Evolutionary conservation across 2,797 vertebrate genomes (phyloP).

Genomic region (Anniella stebbinsi): DNA sequence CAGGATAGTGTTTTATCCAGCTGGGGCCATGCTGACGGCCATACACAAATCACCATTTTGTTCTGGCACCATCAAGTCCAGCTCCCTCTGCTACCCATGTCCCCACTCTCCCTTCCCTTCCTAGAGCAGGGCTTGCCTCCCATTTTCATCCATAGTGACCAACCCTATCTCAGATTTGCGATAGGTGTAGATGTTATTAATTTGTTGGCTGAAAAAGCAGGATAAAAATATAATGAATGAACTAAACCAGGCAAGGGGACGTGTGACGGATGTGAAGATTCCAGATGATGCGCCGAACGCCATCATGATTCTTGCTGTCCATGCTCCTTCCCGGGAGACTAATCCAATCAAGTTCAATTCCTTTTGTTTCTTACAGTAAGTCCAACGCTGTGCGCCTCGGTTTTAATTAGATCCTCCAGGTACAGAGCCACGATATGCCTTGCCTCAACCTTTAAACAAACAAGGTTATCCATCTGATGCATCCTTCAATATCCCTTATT

Average conservation of each 20-base stretch:
- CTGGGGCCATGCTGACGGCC: too few species aligned
- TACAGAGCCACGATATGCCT: conserved; percentile 67
- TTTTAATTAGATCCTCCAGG: conserved; percentile 74
- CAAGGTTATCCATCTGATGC: conserved; percentile 58
- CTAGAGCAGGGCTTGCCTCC: too few species aligned
- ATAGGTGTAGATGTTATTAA: too few species aligned
- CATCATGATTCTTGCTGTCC: fast-evolving
- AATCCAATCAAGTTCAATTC: conserved; percentile 25
- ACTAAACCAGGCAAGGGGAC: background rate
- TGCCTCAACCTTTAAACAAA: conserved; percentile 71
- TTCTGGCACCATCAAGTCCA: too few species aligned
- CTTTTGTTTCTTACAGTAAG: conserved; percentile 23
- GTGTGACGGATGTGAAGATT: background rate
- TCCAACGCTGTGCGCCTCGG: background rate
- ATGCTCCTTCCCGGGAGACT: background rate
- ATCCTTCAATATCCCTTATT: conserved; percentile 50
- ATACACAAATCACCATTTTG: too few species aligned
- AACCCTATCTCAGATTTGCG: background rate
- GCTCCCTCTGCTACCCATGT: too few species aligned
- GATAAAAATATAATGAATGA: background rate
- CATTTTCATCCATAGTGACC: too few species aligned
- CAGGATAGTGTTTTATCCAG: too few species aligned
- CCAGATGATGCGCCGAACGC: background rate
- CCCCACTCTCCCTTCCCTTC: too few species aligned
- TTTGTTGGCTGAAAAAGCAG: background rate